Base-by-base conservation (phyloP, 2,797 vertebrate species). In the Phataginus tricuspis region DNA sequence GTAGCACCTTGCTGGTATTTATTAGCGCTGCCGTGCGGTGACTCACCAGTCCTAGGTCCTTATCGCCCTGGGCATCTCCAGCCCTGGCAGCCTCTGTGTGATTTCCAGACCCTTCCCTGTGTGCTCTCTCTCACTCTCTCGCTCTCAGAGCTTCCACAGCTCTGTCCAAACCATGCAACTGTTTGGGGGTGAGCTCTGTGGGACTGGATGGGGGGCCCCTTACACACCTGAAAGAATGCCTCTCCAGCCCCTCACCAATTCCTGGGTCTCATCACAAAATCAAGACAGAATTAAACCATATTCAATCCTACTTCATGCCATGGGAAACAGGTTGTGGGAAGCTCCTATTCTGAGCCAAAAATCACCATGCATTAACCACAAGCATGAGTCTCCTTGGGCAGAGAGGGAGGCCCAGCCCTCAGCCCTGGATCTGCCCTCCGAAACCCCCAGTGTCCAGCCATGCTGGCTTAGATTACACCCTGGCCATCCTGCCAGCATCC, bases 121-220 rank as follows among this genome's bases (percentile, higher is more conserved):
- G 16, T 4, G 0, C 14, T 4, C 4, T 1, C 21, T 25, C 4
- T 34, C 51, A 18, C 4, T 10, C 4, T 57, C 4, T 31, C 5
- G 49, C 9, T 21, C 34, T 5, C 19, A 29, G 19, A 34, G 4
- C 59, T 75, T n/a, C 42, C 23, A 8, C 39, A 87, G 66, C 37
- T 63, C 74, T 34, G n/a, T n/a, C 19, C 4, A 64, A 63, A 80
- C 29, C 61, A 45, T 53, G 15, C 18, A 89, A 15, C n/a, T 29
- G 2, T 25, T 79, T 34, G 69, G 42, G 15, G n/a, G 1, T 42
- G 71, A 42, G 3, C 0, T 0, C 61, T 59, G 3, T 25, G 49
- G 61, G 53, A 79, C n/a, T 34, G 37, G 18, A 1, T 55, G 9
- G 4, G 2, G 29, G 7, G 4, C 23, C 69, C 71, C 55, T 11